phyloP scores from a whole-genome alignment of 2,797 vertebrate species.

The Myripristis jacobus region DNA sequence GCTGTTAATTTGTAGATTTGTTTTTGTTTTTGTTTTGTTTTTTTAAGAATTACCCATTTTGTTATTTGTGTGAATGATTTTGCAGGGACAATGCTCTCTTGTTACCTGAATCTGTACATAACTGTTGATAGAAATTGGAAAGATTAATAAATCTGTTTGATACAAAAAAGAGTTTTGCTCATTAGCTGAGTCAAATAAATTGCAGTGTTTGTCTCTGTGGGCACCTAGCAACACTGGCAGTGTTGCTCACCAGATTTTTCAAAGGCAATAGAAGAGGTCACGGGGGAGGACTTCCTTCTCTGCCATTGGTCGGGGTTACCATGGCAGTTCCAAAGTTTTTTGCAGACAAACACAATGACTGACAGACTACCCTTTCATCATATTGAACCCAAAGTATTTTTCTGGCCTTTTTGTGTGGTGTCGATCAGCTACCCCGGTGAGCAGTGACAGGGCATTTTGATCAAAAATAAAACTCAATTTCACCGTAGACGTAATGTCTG shows the following conservation, averaged over 20 bases:
- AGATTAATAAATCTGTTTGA: conserved; percentile 78
- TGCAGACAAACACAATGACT: conserved; percentile 48
- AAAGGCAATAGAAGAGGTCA: conserved; percentile 67
- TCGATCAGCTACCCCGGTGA: conserved; percentile 5
- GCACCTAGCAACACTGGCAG: conserved; percentile 68
- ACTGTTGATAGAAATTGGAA: conserved; percentile 76
- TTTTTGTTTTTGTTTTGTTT: conserved; percentile 13
- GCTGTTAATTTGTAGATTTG: conserved; percentile 68
- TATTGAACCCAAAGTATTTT: conserved; percentile 15
- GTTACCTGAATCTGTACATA: conserved; percentile 78
- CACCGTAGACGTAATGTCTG: conserved; percentile 22
- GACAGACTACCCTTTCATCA: conserved; percentile 62
- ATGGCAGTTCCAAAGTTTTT: conserved; percentile 39
- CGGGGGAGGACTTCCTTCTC: conserved; percentile 67
- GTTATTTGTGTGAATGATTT: conserved; percentile 40
- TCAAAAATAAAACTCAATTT: not conserved
- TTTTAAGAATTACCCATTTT: conserved; percentile 29
- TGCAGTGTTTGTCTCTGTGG: conserved; percentile 52
- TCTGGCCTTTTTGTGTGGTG: conserved; percentile 17
- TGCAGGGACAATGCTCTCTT: conserved; percentile 54
- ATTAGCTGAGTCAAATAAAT: conserved; percentile 23
- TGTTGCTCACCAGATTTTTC: conserved; percentile 55
- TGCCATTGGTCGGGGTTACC: conserved; percentile 63
- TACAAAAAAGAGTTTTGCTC: conserved; percentile 49
- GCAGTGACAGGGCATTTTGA: conserved; percentile 10